phyloP scores from a whole-genome alignment of 2,113 vertebrate genomes.

The Psephotus haematonotus region DNA sequence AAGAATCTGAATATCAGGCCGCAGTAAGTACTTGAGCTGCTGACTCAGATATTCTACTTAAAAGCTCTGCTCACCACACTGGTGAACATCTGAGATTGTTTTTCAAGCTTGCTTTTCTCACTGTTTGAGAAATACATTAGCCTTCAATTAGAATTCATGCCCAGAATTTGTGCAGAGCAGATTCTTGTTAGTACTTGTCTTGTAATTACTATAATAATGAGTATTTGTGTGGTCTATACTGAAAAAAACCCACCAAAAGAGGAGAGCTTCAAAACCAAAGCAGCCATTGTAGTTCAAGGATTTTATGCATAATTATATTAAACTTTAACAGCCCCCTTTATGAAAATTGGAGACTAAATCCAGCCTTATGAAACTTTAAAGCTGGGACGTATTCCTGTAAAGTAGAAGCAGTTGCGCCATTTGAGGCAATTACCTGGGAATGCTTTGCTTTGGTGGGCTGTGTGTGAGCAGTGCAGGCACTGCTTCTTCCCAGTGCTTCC shows the following conservation, averaged over 20 bases:
- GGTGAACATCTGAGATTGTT: background rate
- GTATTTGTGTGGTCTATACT: background rate
- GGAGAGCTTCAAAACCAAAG: background rate
- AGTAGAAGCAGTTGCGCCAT: background rate
- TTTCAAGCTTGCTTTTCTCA: background rate
- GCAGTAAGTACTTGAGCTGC: background rate
- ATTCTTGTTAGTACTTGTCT: slow-evolving; percentile 13
- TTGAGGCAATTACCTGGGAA: background rate
- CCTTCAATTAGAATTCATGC: background rate
- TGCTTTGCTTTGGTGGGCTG: background rate
- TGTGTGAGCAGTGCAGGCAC: background rate
- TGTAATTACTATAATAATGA: background rate
- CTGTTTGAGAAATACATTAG: slow-evolving; percentile 2
- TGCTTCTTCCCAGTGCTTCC: background rate
- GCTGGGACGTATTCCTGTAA: background rate
- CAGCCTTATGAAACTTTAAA: background rate
- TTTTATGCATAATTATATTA: background rate
- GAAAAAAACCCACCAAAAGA: background rate
- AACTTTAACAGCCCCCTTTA: background rate
- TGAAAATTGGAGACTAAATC: background rate
- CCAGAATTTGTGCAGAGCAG: background rate
- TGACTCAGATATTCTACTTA: background rate
- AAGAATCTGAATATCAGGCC: background rate
- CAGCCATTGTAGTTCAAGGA: background rate
- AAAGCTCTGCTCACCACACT: background rate